Evolutionary conservation across 1,140 invertebrate species (phyloP).

Genomic region (Penaeus vannamei): DNA sequence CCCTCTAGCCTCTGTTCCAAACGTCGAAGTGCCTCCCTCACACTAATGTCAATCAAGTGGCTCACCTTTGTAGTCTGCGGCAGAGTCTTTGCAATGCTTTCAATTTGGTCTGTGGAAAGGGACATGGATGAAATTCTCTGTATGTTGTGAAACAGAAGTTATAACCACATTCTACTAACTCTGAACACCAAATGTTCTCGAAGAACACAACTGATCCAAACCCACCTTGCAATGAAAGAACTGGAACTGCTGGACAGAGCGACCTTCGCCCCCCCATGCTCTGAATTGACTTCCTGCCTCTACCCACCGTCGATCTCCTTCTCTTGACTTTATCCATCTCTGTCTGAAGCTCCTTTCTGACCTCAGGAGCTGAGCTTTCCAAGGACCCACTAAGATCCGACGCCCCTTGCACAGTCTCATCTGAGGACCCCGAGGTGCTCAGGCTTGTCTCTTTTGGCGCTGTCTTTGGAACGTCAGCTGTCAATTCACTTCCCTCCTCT

Average conservation of each 20-base stretch:
- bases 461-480: no score
- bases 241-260: not conserved
- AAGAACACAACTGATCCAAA: not conserved
- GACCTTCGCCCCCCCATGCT: constrained; percentile 11
- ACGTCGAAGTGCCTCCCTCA: constrained; percentile 4
- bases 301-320: constrained; percentile 6
- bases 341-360: constrained; percentile 3
- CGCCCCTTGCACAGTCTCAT: no score
- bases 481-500: no score
- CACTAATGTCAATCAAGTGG: constrained; percentile 13
- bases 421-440: no score
- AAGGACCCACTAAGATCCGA: no score
- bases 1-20: not conserved
- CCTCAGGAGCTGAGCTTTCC: no score
- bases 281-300: not conserved
- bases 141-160: no score
- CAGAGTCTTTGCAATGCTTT: not conserved
- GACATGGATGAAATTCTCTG: no score
- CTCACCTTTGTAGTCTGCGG: constrained; percentile 2
- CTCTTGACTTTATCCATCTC: constrained; percentile 15
- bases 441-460: no score
- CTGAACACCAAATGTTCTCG: no score
- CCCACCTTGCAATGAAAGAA: not conserved
- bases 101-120: not conserved
- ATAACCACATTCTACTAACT: no score